Conservation (phyloP, 1,140 invertebrate species). For the Drosophila paulistorum region DNA sequence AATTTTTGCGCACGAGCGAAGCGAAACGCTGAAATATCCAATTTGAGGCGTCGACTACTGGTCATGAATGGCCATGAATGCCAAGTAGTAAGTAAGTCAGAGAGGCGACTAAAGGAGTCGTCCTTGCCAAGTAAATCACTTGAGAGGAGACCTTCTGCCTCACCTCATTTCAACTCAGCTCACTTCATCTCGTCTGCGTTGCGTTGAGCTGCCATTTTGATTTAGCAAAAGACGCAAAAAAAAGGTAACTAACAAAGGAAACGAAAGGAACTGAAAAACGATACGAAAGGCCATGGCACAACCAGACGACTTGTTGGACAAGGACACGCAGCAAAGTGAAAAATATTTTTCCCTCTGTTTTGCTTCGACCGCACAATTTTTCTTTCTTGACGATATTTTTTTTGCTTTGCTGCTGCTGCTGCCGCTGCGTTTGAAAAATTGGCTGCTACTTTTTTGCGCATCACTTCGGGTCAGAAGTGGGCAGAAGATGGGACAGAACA, state of each 20-base stretch:
- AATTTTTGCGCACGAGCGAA: slow-evolving; percentile 77
- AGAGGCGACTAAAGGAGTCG: slow-evolving; percentile 68
- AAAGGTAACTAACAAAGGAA: slow-evolving; percentile 74
- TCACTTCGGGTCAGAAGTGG: slow-evolving; percentile 41
- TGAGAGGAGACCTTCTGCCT: slow-evolving; percentile 49
- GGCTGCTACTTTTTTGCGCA: slow-evolving; percentile 62
- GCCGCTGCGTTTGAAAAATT: slow-evolving; percentile 68
- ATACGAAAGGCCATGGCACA: slow-evolving; percentile 38
- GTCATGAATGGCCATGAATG: slow-evolving; percentile 65
- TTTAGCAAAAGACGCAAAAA: slow-evolving; percentile 70
- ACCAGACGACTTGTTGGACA: slow-evolving; percentile 27
- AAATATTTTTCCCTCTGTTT: slow-evolving; percentile 45
- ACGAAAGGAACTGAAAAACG: background rate
- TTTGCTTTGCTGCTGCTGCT: slow-evolving; percentile 9
- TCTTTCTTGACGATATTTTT: slow-evolving; percentile 59
- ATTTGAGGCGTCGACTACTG: slow-evolving; percentile 52
- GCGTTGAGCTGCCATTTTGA: slow-evolving; percentile 73
- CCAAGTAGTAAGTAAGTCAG: slow-evolving; percentile 53
- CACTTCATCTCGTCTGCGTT: slow-evolving; percentile 1
- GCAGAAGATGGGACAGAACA: background rate
- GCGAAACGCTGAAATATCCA: slow-evolving; percentile 65
- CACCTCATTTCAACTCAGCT: background rate
- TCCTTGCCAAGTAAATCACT: slow-evolving; percentile 75
- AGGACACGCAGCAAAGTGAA: slow-evolving; percentile 35
- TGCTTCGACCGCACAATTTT: slow-evolving; percentile 80